These are phyloP conservation scores for Quadroppia sp. DNA, from an alignment of 2,888 invertebrate species.

Conservation along the genomic window DNA sequence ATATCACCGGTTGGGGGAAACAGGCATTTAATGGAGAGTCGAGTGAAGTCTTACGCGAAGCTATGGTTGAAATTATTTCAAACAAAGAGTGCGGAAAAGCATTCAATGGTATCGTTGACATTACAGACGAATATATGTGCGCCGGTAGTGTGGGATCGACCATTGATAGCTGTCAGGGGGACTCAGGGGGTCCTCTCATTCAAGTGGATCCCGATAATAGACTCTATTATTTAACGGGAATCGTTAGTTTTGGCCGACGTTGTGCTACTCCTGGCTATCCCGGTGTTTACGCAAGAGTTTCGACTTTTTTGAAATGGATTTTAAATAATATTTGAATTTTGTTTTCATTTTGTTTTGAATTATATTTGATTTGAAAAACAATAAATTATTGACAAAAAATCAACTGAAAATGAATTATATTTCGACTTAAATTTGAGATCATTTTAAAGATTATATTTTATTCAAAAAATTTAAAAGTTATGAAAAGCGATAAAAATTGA, in stretches of 20 bases:
- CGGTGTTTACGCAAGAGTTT: conserved; percentile 46
- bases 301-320: conserved; percentile 45
- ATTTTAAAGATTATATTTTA: too few species aligned
- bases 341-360: too few species aligned
- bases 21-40: conserved; percentile 43
- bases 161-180: conserved; percentile 47
- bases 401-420: too few species aligned
- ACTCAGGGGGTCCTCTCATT: conserved; percentile 47
- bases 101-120: conserved; percentile 43
- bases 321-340: conserved; percentile 39
- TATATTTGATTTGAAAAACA: too few species aligned
- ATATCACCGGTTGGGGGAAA: conserved; percentile 73
- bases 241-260: conserved; percentile 46
- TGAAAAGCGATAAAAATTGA: too few species aligned
- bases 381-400: too few species aligned
- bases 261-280: conserved; percentile 45
- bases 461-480: too few species aligned
- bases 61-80: conserved; percentile 42
- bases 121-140: conserved; percentile 45
- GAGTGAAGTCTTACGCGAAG: conserved; percentile 45
- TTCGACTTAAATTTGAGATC: too few species aligned
- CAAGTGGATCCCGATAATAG: conserved; percentile 40
- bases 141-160: conserved; percentile 45
- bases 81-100: conserved; percentile 44
- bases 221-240: conserved; percentile 45